Conservation (phyloP, 2,888 invertebrate species). For the Cosmia pyralina region DNA sequence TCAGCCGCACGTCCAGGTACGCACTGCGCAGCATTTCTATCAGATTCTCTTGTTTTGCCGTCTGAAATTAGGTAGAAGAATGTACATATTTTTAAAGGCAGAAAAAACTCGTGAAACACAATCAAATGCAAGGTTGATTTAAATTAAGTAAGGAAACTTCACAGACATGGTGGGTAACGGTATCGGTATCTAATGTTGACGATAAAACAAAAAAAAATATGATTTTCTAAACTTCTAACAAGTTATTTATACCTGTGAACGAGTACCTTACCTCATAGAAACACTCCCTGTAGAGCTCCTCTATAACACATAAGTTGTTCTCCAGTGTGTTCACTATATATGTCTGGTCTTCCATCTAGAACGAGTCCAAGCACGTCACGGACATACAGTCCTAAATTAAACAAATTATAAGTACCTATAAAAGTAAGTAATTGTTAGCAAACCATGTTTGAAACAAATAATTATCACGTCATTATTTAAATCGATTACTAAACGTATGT, state of each 20-base stretch:
- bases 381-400: neutral
- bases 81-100: neutral
- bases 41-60: conserved; percentile 83
- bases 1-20: conserved; percentile 76
- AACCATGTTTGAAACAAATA: too few relatives aligned
- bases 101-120: neutral
- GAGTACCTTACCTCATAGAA: conserved; percentile 83
- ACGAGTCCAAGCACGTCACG: conserved; percentile 35
- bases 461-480: neutral
- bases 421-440: too few relatives aligned
- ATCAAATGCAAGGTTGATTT: neutral
- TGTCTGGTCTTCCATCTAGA: conserved; percentile 75
- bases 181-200: neutral
- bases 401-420: neutral
- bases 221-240: neutral
- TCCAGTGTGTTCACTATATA: conserved; percentile 76
- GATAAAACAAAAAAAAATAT: neutral
- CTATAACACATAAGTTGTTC: conserved; percentile 80
- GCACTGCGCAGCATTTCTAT: conserved; percentile 82
- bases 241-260: too few relatives aligned
- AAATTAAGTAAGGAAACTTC: neutral
- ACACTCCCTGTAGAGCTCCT: conserved; percentile 84
- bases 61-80: conserved; percentile 58
- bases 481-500: neutral
- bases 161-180: neutral